A percentile compares a stretch with the other conserved stretches of the same genome.
phyloP scores from a whole-genome alignment of 2,797 vertebrate species.

The Leptoclinus maculatus region DNA sequence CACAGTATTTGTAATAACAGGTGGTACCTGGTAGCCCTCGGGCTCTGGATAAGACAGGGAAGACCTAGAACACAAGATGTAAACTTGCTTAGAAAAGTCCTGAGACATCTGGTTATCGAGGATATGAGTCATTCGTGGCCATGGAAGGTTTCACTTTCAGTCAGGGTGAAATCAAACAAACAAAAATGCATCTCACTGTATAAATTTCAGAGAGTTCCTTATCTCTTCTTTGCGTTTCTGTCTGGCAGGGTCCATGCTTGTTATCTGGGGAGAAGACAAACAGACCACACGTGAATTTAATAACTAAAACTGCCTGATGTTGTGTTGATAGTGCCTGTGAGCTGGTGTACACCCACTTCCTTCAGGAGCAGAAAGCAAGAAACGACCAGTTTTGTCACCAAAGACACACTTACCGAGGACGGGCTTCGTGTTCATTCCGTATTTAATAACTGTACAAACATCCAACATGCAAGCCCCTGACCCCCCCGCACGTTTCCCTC shows the following conservation, averaged over 20 bases:
- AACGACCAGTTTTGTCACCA: not conserved
- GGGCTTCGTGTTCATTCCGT: not conserved
- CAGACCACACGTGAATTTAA: not conserved
- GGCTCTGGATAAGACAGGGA: constrained; percentile 90
- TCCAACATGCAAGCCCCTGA: not conserved
- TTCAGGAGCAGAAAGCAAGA: not conserved
- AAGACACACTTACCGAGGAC: not conserved
- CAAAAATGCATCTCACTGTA: constrained; percentile 86
- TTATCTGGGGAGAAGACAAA: constrained; percentile 33
- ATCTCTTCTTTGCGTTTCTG: constrained; percentile 92
- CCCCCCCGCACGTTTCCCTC: not conserved
- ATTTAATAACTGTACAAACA: not conserved
- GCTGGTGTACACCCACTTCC: constrained; percentile 2
- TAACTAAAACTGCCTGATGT: not conserved
- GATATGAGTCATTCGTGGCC: not conserved
- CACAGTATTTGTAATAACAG: constrained; percentile 3
- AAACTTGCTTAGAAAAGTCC: not conserved
- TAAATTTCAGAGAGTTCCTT: constrained; percentile 91
- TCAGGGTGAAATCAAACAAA: not conserved
- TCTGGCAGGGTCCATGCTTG: constrained; percentile 85
- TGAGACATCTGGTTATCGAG: not conserved
- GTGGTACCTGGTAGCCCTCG: constrained; percentile 90
- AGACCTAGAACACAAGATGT: constrained; percentile 82
- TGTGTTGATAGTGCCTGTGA: not conserved
- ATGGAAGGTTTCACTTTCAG: constrained; percentile 38